Evolutionary conservation across 2,797 vertebrate species (phyloP), one percentile per base, ranked within the genome.

Genomic region (Clarias laeviceps): DNA sequence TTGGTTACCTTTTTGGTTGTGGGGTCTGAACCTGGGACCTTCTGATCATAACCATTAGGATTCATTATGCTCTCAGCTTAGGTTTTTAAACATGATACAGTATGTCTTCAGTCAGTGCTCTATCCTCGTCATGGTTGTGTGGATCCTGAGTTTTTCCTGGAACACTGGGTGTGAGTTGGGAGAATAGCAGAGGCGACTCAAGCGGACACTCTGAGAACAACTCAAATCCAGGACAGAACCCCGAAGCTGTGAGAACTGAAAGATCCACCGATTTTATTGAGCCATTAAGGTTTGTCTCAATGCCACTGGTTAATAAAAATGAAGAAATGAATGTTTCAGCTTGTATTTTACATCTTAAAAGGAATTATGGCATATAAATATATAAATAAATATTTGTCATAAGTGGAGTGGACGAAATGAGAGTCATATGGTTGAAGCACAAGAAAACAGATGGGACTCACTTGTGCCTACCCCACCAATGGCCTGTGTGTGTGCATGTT

Each of bases 401-500:
- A n/a, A 32, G 50, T 59, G 7, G 18, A 22, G 8, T 79, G 34
- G 24, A 27, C 12, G 34, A 61, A 69, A 65, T 7, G 22, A 27
- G 73, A 78, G 62, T 85, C 56, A 70, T 61, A 72, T 85, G 77
- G 76, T 50, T 62, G 27, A 80, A 27, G 66, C 65, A 72, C 62
- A 40, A 54, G 65, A 84, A 82, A 87, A 74, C 88, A 89, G 88
- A 89, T 86, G 86, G 88, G 62, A 40, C 20, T 78, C 50, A 65
- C 74, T 61, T 74, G 82, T 40, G 69, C 73, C 65, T 69, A 64
- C 61, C 73, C 74, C 84, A 80, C 66, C 69, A 79, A 40, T 84
- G 78, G 84, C 64, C 82, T 69, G 81, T 85, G 79, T 59, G 17
- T 84, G 79, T 69, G 34, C 80, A 61, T 89, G 85, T 62, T n/a